Conservation (phyloP, 1,140 invertebrate species). For the Aphis gossypii region DNA sequence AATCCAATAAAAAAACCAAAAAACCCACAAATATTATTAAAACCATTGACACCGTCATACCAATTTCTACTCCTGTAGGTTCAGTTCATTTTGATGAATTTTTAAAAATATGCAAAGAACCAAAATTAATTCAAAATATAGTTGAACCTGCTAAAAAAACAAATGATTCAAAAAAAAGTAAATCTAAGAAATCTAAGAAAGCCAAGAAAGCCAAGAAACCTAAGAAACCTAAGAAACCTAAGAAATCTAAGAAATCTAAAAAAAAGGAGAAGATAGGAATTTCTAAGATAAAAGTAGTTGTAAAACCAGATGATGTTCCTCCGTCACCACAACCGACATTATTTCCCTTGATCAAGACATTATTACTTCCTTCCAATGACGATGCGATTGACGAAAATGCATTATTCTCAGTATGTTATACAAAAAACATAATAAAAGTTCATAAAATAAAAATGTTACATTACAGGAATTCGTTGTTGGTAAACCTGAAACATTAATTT, state of each 20-base stretch:
- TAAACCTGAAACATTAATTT: not conserved
- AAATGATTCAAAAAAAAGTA: not conserved
- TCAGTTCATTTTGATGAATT: slow-evolving; percentile 47
- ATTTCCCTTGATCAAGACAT: slow-evolving; percentile 17
- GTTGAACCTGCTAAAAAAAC: not conserved
- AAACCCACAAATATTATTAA: not conserved
- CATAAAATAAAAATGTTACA: not conserved
- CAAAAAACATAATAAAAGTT: too few species aligned
- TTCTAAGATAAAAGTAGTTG: not conserved
- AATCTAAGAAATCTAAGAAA: not conserved
- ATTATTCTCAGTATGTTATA: not conserved
- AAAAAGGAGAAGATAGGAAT: not conserved
- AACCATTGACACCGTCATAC: not conserved
- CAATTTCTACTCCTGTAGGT: not conserved
- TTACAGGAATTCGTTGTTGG: slow-evolving; percentile 47
- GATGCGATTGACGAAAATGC: not conserved
- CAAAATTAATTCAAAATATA: not conserved
- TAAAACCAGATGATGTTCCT: not conserved
- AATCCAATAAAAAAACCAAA: not conserved
- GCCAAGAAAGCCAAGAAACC: not conserved
- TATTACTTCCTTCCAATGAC: not conserved
- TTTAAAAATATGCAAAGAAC: not conserved
- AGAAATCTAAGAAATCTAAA: not conserved
- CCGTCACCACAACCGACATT: not conserved
- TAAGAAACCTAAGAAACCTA: not conserved